These are phyloP conservation scores for Drosophila ambigua DNA, from an alignment of 1,140 invertebrate species.

Conservation along the genomic window DNA sequence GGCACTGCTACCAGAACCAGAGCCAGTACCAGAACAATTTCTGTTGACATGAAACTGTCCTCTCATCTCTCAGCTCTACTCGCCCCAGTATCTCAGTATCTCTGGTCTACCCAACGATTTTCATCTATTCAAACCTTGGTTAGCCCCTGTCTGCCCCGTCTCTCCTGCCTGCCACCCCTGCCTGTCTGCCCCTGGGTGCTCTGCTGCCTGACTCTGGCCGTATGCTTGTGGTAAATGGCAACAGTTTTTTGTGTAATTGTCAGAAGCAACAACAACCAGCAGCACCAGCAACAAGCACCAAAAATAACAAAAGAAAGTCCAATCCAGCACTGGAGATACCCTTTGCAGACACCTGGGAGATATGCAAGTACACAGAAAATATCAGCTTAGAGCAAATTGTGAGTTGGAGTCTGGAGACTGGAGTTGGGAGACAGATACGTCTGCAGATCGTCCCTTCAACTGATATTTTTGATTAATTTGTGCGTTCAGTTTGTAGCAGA, in stretches of 20 bases:
- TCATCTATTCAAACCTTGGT: constrained; percentile 46
- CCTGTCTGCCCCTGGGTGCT: not conserved
- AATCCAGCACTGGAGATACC: constrained; percentile 10
- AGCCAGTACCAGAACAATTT: constrained; percentile 8
- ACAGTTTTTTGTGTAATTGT: constrained; percentile 80
- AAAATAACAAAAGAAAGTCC: constrained; percentile 17
- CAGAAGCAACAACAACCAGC: constrained; percentile 50
- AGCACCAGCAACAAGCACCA: constrained; percentile 1
- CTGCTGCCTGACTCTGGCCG: constrained; percentile 32
- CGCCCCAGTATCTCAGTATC: not conserved
- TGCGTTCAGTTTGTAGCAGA: too few relatives aligned
- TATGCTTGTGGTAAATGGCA: constrained; percentile 77
- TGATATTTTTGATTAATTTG: too few relatives aligned
- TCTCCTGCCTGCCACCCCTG: not conserved
- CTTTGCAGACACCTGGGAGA: too few relatives aligned
- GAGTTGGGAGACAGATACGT: too few relatives aligned
- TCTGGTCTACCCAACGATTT: constrained; percentile 30
- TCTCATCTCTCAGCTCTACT: constrained; percentile 25
- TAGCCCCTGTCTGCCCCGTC: not conserved
- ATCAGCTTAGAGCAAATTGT: too few relatives aligned
- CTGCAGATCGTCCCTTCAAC: too few relatives aligned
- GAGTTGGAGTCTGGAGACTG: too few relatives aligned
- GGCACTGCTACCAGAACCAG: not conserved
- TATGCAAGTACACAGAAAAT: too few relatives aligned
- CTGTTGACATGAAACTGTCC: constrained; percentile 73